A percentile compares a stretch with the other conserved stretches of the same genome.
phyloP scores from a whole-genome alignment of 2,797 vertebrate species.

The Glossophaga mutica region DNA sequence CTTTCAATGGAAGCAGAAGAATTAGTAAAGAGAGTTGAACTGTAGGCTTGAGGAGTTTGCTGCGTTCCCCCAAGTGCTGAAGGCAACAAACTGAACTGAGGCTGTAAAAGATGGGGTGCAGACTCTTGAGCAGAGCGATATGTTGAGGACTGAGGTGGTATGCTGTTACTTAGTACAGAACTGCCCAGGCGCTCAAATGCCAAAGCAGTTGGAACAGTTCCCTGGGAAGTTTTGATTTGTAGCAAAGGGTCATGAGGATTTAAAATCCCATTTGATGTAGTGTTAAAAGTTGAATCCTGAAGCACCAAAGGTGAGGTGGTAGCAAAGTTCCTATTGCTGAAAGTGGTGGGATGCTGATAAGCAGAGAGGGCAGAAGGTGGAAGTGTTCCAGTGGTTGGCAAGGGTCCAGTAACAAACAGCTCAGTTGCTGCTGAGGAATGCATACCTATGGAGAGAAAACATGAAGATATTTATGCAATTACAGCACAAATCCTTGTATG shows the following conservation, averaged over 20 bases:
- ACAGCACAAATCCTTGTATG: neutral
- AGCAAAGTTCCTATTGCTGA: slow-evolving; percentile 92
- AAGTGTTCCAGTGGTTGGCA: slow-evolving; percentile 95
- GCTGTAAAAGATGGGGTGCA: slow-evolving; percentile 97
- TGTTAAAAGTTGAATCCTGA: slow-evolving; percentile 93
- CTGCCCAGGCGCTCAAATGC: slow-evolving; percentile 92
- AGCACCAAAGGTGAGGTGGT: slow-evolving; percentile 91
- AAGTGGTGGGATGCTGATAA: slow-evolving; percentile 94
- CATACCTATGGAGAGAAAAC: slow-evolving; percentile 85
- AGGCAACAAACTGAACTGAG: slow-evolving; percentile 95
- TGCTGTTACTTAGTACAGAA: slow-evolving; percentile 87
- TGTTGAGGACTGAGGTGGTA: slow-evolving; percentile 97
- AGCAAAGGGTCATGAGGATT: slow-evolving; percentile 92
- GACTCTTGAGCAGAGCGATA: slow-evolving; percentile 99
- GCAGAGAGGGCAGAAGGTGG: slow-evolving; percentile 90
- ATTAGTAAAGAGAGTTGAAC: slow-evolving; percentile 92
- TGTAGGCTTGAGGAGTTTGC: slow-evolving; percentile 90
- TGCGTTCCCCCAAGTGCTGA: slow-evolving; percentile 89
- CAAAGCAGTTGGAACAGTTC: slow-evolving; percentile 90
- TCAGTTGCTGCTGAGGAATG: slow-evolving; percentile 93
- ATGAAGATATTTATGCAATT: slow-evolving; percentile 29
- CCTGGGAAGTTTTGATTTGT: slow-evolving; percentile 94
- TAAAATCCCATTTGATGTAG: slow-evolving; percentile 93
- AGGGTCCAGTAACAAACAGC: slow-evolving; percentile 94
- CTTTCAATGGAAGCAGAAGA: slow-evolving; percentile 92